Percentiles rank a stretch among this genome's conserved stretches.
These are phyloP conservation scores for Arizona elegans DNA, from an alignment of 2,113 vertebrate species.

Conservation along the genomic window DNA sequence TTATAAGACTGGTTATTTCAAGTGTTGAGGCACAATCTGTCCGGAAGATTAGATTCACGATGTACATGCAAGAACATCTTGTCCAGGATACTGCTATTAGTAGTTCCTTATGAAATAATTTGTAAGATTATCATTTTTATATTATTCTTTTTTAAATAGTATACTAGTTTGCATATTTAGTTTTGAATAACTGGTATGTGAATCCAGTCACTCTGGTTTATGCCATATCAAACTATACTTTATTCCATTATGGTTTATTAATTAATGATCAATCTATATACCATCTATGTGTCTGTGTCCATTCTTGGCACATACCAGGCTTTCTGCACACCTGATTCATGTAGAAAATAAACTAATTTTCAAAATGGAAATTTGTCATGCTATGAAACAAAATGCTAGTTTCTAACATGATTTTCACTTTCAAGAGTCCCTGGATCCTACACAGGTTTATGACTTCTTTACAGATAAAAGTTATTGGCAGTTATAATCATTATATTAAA, in stretches of 20 bases:
- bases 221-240: not conserved
- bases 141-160: not conserved
- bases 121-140: not conserved
- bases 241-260: not conserved
- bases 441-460: not conserved
- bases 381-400: not conserved
- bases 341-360: not conserved
- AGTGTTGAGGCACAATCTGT: slow-evolving; percentile 1
- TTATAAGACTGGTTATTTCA: slow-evolving; percentile 6
- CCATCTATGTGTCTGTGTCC: not conserved
- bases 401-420: not conserved
- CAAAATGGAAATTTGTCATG: not conserved
- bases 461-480: not conserved
- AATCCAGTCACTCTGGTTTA: not conserved
- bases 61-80: slow-evolving; percentile 29
- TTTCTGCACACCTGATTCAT: not conserved
- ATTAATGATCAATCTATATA: not conserved
- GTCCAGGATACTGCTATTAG: slow-evolving; percentile 9
- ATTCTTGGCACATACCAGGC: not conserved
- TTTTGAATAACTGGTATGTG: not conserved
- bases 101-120: not conserved
- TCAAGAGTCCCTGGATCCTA: not conserved
- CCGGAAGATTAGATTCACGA: slow-evolving; percentile 37
- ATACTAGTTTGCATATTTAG: not conserved
- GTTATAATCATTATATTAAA: not conserved